phyloP scores from a whole-genome alignment of 2,113 vertebrate genomes.

The Cariama cristata region DNA sequence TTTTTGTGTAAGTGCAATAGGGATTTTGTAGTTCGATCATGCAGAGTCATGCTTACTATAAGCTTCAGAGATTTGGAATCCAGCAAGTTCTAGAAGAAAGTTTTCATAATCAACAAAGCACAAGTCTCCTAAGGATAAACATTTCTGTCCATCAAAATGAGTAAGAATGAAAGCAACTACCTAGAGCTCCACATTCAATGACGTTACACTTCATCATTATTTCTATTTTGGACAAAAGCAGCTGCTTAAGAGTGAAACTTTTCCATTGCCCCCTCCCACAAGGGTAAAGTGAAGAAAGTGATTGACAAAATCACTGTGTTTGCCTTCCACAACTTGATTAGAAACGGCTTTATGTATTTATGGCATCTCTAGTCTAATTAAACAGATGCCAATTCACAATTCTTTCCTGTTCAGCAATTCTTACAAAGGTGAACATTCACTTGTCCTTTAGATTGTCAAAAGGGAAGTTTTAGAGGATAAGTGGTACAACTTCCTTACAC shows the following conservation, averaged over 20 bases:
- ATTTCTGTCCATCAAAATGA: not conserved
- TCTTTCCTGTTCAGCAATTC: not conserved
- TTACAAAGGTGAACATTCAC: not conserved
- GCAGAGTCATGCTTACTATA: slow-evolving; percentile 91
- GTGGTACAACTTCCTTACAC: not conserved
- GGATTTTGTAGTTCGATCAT: slow-evolving; percentile 94
- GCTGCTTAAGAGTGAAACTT: not conserved
- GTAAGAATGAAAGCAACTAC: not conserved
- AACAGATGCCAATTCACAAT: not conserved
- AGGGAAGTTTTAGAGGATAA: not conserved
- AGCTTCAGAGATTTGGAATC: slow-evolving; percentile 93
- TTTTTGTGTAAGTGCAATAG: slow-evolving; percentile 96
- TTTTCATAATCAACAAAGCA: not conserved
- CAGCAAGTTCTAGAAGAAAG: slow-evolving; percentile 85
- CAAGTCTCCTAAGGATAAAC: not conserved
- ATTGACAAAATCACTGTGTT: not conserved
- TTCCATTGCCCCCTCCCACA: not conserved
- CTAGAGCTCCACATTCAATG: not conserved
- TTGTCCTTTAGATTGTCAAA: not conserved
- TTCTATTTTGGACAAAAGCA: not conserved
- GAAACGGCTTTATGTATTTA: not conserved
- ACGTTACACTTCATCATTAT: not conserved
- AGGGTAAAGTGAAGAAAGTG: not conserved
- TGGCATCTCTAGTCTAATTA: not conserved
- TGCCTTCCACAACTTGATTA: not conserved